Percentiles rank a stretch among this genome's conserved stretches.
phyloP scores from a whole-genome alignment of 2,113 vertebrate species.

The Megaceryle maxima region DNA sequence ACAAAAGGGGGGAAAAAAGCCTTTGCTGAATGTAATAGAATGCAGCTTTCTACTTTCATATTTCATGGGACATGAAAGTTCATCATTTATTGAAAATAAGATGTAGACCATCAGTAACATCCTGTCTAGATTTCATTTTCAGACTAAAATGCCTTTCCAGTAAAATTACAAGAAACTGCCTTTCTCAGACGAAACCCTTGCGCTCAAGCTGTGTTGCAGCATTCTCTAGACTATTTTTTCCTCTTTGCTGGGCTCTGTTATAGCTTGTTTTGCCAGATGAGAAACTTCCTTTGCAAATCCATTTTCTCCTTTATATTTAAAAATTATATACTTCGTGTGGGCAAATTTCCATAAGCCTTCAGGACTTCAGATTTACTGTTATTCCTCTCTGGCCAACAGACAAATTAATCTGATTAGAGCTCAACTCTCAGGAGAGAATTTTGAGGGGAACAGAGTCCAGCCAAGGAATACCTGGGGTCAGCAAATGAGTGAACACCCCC shows the following conservation, averaged over 20 bases:
- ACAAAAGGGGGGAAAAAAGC: neutral
- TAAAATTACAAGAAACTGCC: conserved; percentile 6
- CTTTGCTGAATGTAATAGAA: conserved; percentile 47
- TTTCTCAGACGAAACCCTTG: neutral
- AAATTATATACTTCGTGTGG: neutral
- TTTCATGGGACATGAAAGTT: conserved; percentile 52
- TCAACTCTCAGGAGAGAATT: neutral
- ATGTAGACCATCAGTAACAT: conserved; percentile 23
- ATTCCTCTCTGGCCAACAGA: neutral
- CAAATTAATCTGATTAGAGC: conserved; percentile 37
- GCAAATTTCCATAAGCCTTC: conserved; percentile 16
- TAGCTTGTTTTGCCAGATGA: neutral
- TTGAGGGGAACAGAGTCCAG: neutral
- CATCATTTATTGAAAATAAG: conserved; percentile 69
- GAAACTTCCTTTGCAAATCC: neutral
- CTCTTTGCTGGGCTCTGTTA: neutral
- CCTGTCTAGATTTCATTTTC: conserved; percentile 41
- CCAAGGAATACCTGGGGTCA: neutral
- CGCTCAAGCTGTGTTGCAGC: neutral
- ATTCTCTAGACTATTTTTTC: neutral
- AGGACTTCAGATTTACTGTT: conserved; percentile 45
- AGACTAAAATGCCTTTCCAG: conserved; percentile 32
- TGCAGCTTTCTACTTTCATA: conserved; percentile 49
- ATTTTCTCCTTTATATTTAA: neutral
- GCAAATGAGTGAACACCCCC: neutral